phyloP scores from a whole-genome alignment of 1,140 invertebrate genomes.

The Drosophila pachea region DNA sequence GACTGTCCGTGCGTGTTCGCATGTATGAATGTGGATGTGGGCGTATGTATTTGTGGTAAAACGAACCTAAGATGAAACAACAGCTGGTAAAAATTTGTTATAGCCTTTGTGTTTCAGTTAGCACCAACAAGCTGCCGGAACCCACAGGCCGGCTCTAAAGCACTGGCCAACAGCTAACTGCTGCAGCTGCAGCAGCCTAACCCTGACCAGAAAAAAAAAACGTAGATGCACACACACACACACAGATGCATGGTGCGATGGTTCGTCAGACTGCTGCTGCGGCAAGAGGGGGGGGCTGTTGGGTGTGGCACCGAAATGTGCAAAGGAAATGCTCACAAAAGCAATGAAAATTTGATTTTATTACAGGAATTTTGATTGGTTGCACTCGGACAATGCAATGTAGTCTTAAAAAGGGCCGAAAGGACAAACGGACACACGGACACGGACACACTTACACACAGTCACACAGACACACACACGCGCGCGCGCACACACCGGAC shows the following conservation, averaged over 20 bases:
- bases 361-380: slow-evolving; percentile 75
- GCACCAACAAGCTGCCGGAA: slow-evolving; percentile 40
- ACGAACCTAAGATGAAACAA: slow-evolving; percentile 71
- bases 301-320: slow-evolving; percentile 42
- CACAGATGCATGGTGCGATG: slow-evolving; percentile 4
- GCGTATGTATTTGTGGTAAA: slow-evolving; percentile 32
- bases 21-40: slow-evolving; percentile 10
- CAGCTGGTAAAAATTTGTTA: slow-evolving; percentile 57
- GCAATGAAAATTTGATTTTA: slow-evolving; percentile 77
- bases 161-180: slow-evolving; percentile 35
- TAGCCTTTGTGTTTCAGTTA: slow-evolving; percentile 62
- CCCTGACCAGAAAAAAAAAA: slow-evolving; percentile 31
- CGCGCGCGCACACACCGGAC: no score
- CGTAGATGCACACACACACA: neutral
- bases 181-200: slow-evolving; percentile 8
- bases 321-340: slow-evolving; percentile 62
- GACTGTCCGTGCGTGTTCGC: neutral
- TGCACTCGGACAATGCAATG: slow-evolving; percentile 59
- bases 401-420: neutral
- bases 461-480: neutral
- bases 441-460: neutral
- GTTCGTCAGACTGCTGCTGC: no score
- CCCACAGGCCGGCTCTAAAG: slow-evolving; percentile 28
- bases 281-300: slow-evolving; percentile 12
- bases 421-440: neutral